phyloP scores from a whole-genome alignment of 2,888 invertebrate species.

The Caenorhabditis virilis region DNA sequence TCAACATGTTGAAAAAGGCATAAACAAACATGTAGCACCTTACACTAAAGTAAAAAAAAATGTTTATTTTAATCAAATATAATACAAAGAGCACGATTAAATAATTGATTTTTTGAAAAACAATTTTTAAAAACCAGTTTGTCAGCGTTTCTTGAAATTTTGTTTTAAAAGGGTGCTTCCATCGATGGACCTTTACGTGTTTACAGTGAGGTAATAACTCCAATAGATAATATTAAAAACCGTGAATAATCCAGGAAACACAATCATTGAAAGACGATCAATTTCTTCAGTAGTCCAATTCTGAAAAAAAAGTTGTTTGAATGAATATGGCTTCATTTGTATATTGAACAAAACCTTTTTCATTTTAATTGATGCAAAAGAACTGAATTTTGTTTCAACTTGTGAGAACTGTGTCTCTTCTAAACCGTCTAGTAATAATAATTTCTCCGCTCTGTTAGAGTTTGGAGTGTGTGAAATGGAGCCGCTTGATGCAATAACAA shows the following conservation, averaged over 20 bases:
- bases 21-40: no score
- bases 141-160: no score
- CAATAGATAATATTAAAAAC: conserved; percentile 67
- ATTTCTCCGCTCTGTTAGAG: conserved; percentile 37
- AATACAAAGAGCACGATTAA: no score
- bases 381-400: conserved; percentile 39
- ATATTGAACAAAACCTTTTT: conserved; percentile 11
- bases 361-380: conserved; percentile 24
- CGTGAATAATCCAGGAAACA: conserved; percentile 58
- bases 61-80: no score
- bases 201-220: conserved; percentile 63
- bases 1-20: no score
- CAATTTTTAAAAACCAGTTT: no score
- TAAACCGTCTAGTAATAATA: conserved; percentile 46
- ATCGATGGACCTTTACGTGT: conserved; percentile 11
- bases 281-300: conserved; percentile 55
- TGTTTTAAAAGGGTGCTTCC: no score
- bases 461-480: conserved; percentile 30
- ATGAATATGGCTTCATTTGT: not conserved
- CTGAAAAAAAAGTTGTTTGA: conserved; percentile 5
- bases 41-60: no score
- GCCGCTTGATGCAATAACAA: conserved; percentile 29
- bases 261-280: conserved; percentile 54
- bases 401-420: conserved; percentile 40
- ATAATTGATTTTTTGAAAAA: no score